These are phyloP conservation scores for Chloroceryle aenea DNA, from an alignment of 2,113 vertebrate species.

Conservation along the genomic window DNA sequence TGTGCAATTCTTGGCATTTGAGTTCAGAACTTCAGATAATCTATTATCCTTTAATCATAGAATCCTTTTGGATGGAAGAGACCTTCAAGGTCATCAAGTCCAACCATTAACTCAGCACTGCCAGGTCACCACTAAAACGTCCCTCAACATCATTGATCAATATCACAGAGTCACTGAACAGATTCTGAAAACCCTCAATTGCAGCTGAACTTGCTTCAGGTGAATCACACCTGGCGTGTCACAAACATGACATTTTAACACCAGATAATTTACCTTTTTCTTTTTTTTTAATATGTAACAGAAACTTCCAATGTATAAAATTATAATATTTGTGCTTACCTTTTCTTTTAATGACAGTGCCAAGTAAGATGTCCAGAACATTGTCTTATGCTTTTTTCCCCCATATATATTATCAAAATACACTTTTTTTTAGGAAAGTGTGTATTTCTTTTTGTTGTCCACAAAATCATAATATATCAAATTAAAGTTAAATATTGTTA, in stretches of 20 bases:
- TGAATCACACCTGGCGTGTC: background rate
- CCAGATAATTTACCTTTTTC: background rate
- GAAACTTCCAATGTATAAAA: background rate
- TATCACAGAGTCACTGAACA: background rate
- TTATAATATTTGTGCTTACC: fast-evolving
- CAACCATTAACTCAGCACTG: no score
- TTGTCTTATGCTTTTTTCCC: background rate
- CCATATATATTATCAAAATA: background rate
- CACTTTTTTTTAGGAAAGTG: background rate
- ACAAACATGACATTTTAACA: background rate
- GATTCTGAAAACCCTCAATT: background rate
- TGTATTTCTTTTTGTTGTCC: background rate
- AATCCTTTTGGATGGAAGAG: no score
- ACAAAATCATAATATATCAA: background rate
- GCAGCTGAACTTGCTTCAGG: background rate
- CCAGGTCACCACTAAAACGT: no score
- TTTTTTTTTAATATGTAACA: background rate
- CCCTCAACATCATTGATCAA: no score
- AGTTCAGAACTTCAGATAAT: background rate
- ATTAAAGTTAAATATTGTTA: background rate
- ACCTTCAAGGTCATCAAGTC: no score
- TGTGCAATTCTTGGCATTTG: background rate
- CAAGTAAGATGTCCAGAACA: background rate
- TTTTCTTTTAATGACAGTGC: background rate
- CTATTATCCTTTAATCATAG: background rate